A percentile compares a stretch with the other conserved stretches of the same genome.
Evolutionary conservation across 1,140 invertebrate species (phyloP).

Genomic region (Drosophila murphyi): DNA sequence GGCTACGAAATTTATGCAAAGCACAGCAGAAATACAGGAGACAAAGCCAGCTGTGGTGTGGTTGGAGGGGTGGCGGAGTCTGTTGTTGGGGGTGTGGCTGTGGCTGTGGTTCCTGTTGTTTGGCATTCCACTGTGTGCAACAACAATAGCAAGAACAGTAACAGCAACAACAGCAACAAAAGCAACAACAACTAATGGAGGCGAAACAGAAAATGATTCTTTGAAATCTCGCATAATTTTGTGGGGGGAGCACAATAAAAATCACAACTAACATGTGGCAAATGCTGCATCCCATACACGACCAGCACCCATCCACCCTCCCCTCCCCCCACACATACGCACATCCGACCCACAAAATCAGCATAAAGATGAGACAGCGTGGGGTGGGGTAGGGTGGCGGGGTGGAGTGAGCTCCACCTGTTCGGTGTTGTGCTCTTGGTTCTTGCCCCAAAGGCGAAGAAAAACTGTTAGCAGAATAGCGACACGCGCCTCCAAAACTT

Average conservation of each 20-base stretch:
- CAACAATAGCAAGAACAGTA: neutral
- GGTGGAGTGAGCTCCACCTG: conserved; percentile 17
- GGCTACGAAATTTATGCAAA: conserved; percentile 72
- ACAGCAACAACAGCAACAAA: no score
- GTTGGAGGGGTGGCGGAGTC: neutral
- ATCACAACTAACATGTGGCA: conserved; percentile 72
- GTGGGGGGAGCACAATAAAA: conserved; percentile 61
- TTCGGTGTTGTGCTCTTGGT: neutral
- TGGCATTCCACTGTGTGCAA: conserved; percentile 15
- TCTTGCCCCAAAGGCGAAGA: neutral
- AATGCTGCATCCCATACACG: neutral
- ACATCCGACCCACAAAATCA: no score
- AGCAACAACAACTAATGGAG: conserved; percentile 13
- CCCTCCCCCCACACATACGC: neutral
- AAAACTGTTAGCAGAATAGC: neutral
- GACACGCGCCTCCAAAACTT: conserved; percentile 26
- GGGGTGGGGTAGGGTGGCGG: neutral
- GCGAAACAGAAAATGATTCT: conserved; percentile 39
- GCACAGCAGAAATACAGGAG: conserved; percentile 50
- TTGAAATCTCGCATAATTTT: conserved; percentile 74
- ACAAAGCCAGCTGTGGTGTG: conserved; percentile 5
- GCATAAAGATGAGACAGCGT: neutral
- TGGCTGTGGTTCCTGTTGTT: conserved; percentile 8
- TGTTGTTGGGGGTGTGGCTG: neutral
- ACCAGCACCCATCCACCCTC: neutral